phyloP scores from a whole-genome alignment of 2,888 invertebrate species.

The Gasteruption jaculator region DNA sequence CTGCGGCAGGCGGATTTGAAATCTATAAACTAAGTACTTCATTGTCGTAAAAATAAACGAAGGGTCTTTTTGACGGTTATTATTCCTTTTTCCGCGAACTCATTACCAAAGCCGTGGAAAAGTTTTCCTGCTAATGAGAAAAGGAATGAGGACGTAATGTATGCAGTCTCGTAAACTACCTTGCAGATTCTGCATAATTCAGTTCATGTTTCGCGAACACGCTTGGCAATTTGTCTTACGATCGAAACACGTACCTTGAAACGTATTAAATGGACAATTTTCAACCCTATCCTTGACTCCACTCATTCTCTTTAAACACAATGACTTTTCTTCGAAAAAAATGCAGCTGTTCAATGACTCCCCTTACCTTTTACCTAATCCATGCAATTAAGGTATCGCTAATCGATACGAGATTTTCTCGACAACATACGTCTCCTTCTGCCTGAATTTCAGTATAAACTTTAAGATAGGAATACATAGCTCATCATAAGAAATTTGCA shows the following conservation, averaged over 20 bases:
- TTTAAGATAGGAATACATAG: too few relatives aligned
- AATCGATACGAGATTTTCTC: too few relatives aligned
- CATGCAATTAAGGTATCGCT: too few relatives aligned
- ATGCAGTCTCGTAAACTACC: constrained; percentile 34
- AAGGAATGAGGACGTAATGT: constrained; percentile 19
- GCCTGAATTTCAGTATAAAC: too few relatives aligned
- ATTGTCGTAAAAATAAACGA: too few relatives aligned
- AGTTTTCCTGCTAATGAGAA: not conserved
- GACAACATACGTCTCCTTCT: too few relatives aligned
- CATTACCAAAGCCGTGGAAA: constrained; percentile 2
- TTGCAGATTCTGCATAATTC: constrained; percentile 38
- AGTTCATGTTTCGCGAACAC: constrained; percentile 37
- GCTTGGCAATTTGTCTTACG: constrained; percentile 44
- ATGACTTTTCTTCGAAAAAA: constrained; percentile 6
- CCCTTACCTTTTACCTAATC: too few relatives aligned
- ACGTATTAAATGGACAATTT: constrained; percentile 23
- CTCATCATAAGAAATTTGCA: too few relatives aligned
- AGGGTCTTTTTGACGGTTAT: too few relatives aligned
- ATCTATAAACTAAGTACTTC: too few relatives aligned
- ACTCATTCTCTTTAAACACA: constrained; percentile 19
- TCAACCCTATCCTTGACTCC: constrained; percentile 8
- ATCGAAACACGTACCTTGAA: constrained; percentile 36
- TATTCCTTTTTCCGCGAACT: not conserved
- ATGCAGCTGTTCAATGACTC: too few relatives aligned
- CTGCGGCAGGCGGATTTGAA: too few relatives aligned